A percentile compares a stretch with the other conserved stretches of the same genome.
phyloP scores from a whole-genome alignment of 92 coral and sea anemone species.

The Ricordea florida region DNA sequence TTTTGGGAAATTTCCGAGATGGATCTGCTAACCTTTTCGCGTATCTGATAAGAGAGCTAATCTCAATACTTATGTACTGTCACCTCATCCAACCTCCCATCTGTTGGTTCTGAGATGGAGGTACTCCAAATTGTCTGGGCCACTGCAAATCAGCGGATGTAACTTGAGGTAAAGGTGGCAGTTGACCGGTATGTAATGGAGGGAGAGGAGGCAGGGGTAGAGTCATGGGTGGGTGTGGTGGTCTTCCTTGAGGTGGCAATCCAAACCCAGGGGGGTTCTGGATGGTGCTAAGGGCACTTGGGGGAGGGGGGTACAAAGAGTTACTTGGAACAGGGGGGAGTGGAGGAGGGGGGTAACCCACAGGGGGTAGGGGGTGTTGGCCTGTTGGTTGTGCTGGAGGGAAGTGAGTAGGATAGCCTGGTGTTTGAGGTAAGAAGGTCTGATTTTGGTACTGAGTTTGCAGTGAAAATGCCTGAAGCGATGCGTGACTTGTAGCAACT shows the following conservation, averaged over 20 bases:
- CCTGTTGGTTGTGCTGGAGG: slow-evolving; percentile 14
- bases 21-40: too few species aligned
- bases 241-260: slow-evolving; percentile 57
- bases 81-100: slow-evolving; percentile 99
- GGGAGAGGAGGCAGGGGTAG: slow-evolving; percentile 86
- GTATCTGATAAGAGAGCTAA: too few species aligned
- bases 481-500: slow-evolving; percentile 61
- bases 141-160: slow-evolving; percentile 64
- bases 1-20: too few species aligned
- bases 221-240: slow-evolving; percentile 66
- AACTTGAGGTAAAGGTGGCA: slow-evolving; percentile 72
- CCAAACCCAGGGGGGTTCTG: slow-evolving; percentile 81
- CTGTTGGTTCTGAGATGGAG: slow-evolving; percentile 73
- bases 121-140: slow-evolving; percentile 84
- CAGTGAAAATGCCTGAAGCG: slow-evolving; percentile 65
- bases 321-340: slow-evolving; percentile 60
- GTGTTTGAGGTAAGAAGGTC: too few species aligned
- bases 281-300: slow-evolving; percentile 47
- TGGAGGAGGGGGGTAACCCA: slow-evolving; percentile 60
- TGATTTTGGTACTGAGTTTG: slow-evolving; percentile 67
- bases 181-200: slow-evolving; percentile 53
- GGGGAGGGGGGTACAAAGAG: slow-evolving; percentile 76
- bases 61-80: too few species aligned
- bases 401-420: slow-evolving; percentile 35
- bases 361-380: slow-evolving; percentile 55